phyloP scores from a whole-genome alignment of 2,888 invertebrate species.

The Eupithecia subumbrata region DNA sequence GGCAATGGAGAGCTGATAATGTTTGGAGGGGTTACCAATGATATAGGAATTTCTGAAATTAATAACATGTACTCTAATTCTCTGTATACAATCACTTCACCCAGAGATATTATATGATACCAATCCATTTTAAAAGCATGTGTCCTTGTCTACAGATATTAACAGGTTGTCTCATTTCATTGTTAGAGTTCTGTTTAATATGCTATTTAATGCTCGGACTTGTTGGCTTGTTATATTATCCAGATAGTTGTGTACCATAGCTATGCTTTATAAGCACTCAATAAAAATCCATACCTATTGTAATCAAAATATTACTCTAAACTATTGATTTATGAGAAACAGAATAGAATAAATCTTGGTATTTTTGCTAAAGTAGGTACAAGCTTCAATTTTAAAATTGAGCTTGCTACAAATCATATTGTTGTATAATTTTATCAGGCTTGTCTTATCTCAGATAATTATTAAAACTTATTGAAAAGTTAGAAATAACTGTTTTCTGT shows the following conservation, averaged over 20 bases:
- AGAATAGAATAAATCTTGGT: conserved; percentile 21
- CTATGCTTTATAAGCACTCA: background rate
- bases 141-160: conserved; percentile 11
- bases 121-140: conserved; percentile 17
- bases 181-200: conserved; percentile 8
- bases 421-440: background rate
- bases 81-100: conserved; percentile 89
- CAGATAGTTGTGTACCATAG: background rate
- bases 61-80: conserved; percentile 89
- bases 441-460: conserved; percentile 25
- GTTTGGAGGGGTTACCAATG: conserved; percentile 97
- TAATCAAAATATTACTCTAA: background rate
- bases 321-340: background rate
- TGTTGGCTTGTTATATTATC: conserved; percentile 14
- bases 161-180: conserved; percentile 10
- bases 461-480: conserved; percentile 40
- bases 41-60: conserved; percentile 86
- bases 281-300: background rate
- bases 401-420: conserved; percentile 19
- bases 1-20: conserved; percentile 96
- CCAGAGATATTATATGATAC: conserved; percentile 86
- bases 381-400: conserved; percentile 15
- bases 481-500: conserved; percentile 63
- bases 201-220: conserved; percentile 12
- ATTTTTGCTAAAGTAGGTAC: conserved; percentile 31